A percentile compares a stretch with the other conserved stretches of the same genome.
Evolutionary conservation across 2,888 invertebrate genomes (phyloP).

Genomic region (Oscheius myriophilus): DNA sequence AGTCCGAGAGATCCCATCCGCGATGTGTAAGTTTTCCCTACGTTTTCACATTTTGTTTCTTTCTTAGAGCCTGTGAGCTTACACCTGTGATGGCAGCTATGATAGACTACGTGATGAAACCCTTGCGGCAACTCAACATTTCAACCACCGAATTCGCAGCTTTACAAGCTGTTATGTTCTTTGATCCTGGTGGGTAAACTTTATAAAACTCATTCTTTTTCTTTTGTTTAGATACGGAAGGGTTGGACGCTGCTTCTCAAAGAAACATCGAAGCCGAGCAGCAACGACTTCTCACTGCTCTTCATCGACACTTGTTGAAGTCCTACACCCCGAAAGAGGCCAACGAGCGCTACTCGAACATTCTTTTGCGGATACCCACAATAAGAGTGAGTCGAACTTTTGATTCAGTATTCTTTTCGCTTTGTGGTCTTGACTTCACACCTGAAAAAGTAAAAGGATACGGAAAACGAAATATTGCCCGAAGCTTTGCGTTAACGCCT

Average conservation of each 20-base stretch:
- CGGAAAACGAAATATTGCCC: too few species aligned
- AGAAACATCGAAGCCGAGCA: conserved; percentile 69
- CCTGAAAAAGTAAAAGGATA: too few species aligned
- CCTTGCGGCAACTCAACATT: conserved; percentile 65
- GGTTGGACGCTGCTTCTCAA: conserved; percentile 68
- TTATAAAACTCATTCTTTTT: not conserved
- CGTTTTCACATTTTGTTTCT: not conserved
- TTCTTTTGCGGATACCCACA: conserved; percentile 66
- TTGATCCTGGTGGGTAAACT: conserved; percentile 61
- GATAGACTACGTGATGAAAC: conserved; percentile 70
- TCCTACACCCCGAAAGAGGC: conserved; percentile 50
- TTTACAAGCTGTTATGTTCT: conserved; percentile 69
- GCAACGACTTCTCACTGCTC: conserved; percentile 63
- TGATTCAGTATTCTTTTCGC: too few species aligned
- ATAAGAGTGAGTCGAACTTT: conserved; percentile 49
- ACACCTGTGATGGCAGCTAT: conserved; percentile 68
- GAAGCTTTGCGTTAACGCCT: too few species aligned
- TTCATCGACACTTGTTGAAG: conserved; percentile 51
- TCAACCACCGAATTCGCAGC: conserved; percentile 69
- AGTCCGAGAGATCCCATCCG: too few species aligned
- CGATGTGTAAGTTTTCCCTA: too few species aligned
- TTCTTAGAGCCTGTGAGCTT: conserved; percentile 54
- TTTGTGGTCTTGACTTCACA: too few species aligned
- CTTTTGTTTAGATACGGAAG: conserved; percentile 63
- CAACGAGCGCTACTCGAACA: conserved; percentile 63